These are phyloP conservation scores for Sesamia inferens DNA, from an alignment of 2,888 invertebrate species.

Conservation along the genomic window DNA sequence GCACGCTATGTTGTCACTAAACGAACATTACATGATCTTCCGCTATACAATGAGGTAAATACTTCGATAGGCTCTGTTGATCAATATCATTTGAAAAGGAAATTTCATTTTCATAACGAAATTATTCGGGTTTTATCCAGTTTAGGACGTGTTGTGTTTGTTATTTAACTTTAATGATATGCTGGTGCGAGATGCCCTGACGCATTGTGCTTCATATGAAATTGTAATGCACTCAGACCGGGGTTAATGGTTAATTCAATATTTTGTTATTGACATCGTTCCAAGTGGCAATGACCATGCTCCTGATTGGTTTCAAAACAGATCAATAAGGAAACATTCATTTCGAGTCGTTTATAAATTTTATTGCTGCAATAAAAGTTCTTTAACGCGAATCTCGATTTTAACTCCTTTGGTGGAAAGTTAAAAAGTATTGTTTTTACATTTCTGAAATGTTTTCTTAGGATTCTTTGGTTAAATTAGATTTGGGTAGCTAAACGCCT, in stretches of 20 bases:
- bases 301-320: constrained; percentile 59
- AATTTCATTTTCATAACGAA: constrained; percentile 23
- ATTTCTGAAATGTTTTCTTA: constrained; percentile 48
- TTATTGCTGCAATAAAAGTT: constrained; percentile 19
- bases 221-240: constrained; percentile 77
- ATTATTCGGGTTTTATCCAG: constrained; percentile 32
- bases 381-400: constrained; percentile 11
- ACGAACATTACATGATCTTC: constrained; percentile 30
- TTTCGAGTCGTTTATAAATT: constrained; percentile 22
- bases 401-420: constrained; percentile 4
- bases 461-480: constrained; percentile 48
- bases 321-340: constrained; percentile 29
- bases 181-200: constrained; percentile 65
- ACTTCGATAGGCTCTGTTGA: constrained; percentile 20
- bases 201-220: constrained; percentile 77
- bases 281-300: constrained; percentile 73
- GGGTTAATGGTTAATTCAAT: constrained; percentile 80
- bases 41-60: constrained; percentile 25
- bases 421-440: constrained; percentile 28
- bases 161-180: constrained; percentile 57
- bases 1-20: constrained; percentile 75
- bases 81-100: constrained; percentile 36
- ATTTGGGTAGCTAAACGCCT: constrained; percentile 46
- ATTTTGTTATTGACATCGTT: constrained; percentile 78
- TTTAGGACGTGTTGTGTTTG: constrained; percentile 38